Percentiles rank a stretch among this genome's conserved stretches.
phyloP scores from a whole-genome alignment of 2,888 invertebrate species.

The Pachliopta kotzebuea region DNA sequence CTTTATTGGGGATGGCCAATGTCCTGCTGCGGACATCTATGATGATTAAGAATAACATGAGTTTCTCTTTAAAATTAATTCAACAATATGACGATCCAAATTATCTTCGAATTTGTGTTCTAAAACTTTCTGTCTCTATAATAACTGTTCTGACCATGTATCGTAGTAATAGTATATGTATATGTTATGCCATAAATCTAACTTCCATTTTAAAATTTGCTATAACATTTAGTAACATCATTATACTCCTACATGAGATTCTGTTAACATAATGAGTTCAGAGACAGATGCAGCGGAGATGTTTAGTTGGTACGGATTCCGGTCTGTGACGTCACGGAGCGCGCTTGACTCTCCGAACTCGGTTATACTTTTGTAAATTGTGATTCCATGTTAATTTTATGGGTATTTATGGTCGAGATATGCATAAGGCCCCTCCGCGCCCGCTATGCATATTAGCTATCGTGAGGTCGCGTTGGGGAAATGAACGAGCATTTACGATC shows the following conservation, averaged over 20 bases:
- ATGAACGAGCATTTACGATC: slow-evolving; percentile 27
- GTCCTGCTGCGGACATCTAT: no score
- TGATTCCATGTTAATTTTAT: slow-evolving; percentile 67
- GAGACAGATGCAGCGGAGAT: slow-evolving; percentile 7
- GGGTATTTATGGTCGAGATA: slow-evolving; percentile 50
- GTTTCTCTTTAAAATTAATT: no score
- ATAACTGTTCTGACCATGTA: no score
- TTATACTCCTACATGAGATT: slow-evolving; percentile 31
- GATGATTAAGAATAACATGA: no score
- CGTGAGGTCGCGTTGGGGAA: slow-evolving; percentile 26
- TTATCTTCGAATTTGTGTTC: no score
- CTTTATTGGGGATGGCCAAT: no score
- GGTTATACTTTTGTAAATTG: slow-evolving; percentile 45
- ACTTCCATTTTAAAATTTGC: slow-evolving; percentile 9
- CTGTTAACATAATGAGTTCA: slow-evolving; percentile 10
- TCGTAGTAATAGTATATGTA: no score
- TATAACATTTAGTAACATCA: slow-evolving; percentile 4
- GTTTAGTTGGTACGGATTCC: slow-evolving; percentile 16
- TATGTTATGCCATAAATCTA: no score
- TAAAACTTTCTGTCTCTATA: no score
- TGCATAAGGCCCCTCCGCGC: slow-evolving; percentile 25
- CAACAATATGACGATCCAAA: no score
- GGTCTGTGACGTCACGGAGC: slow-evolving; percentile 16
- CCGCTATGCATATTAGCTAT: slow-evolving; percentile 26
- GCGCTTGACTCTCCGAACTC: slow-evolving; percentile 25